Evolutionary conservation across 2,888 invertebrate species (phyloP), one percentile per base, ranked within the genome.

Genomic region (Adelognathus sp.): DNA sequence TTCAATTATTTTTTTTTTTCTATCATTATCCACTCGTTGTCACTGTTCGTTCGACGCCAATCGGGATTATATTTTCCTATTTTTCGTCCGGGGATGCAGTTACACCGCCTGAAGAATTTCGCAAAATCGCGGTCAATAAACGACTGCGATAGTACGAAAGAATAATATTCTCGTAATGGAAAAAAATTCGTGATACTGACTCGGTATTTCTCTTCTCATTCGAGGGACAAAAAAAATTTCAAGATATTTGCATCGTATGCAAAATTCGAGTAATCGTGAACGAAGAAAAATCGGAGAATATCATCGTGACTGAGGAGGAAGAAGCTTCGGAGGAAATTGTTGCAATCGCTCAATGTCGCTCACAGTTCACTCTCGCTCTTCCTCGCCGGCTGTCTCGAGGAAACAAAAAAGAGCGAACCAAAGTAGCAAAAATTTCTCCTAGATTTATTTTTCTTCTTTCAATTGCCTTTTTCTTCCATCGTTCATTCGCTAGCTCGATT

Each of bases 331-430:
- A 66, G 70, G 60, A 78, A 74, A 74, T 74, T 70, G 73, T 72
- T 74, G 21, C 69, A 74, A 78, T 78, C 78, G 69, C 78, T 78
- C 78, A 78, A 39, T 69, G 78, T 78, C 78, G 29, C 52, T 74
- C 58, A 64, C 78, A 78, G 50, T 67, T 46, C 41, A 7, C 56
- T 29, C 21, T 39, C 29, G 16, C 54, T 46, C 46, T 16, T 14
- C 24, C 21, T 46, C 16, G 33, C n/a, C n/a, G n/a, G n/a, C 36
- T 29, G 27, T 29, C 39, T 39, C 33, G 50, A n/a, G n/a, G n/a
- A n/a, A n/a, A n/a, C 16, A 33, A 16, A 64, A 29, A 46, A 76
- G 63, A 64, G 33, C 44, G 41, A 7, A 18, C 56, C 50, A 60
- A 50, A 71, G 60, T 71, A 71, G 27, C 27, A 16, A 54, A 70